Percentiles rank a stretch among this genome's conserved stretches.
phyloP scores from a whole-genome alignment of 1,140 invertebrate species.

The Aphaenogaster floridana region DNA sequence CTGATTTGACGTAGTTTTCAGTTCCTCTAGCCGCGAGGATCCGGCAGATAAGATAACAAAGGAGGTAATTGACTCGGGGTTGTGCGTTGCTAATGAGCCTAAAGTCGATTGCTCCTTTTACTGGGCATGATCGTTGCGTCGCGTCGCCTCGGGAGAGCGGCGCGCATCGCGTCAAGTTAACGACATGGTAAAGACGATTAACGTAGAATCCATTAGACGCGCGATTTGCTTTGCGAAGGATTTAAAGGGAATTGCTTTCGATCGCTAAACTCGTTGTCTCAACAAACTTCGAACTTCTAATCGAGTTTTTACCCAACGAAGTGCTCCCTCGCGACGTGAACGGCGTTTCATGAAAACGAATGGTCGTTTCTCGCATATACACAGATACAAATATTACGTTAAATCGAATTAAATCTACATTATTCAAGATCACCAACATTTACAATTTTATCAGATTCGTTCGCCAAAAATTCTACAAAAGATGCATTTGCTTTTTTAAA shows the following conservation, averaged over 20 bases:
- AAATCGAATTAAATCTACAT: background rate
- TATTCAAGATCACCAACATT: background rate
- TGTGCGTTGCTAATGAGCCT: conserved; percentile 70
- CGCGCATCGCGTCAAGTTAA: conserved; percentile 51
- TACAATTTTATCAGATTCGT: background rate
- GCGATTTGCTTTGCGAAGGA: conserved; percentile 60
- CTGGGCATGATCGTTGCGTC: conserved; percentile 17
- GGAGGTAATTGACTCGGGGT: conserved; percentile 64
- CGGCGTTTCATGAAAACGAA: conserved; percentile 31
- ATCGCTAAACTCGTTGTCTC: conserved; percentile 61
- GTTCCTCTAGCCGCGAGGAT: conserved; percentile 47
- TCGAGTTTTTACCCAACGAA: conserved; percentile 51
- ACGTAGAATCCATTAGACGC: conserved; percentile 64
- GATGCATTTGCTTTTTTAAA: background rate
- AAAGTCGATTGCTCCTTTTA: conserved; percentile 60
- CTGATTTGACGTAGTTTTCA: conserved; percentile 38
- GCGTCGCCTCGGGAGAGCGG: conserved; percentile 39
- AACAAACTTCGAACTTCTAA: conserved; percentile 61
- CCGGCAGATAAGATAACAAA: conserved; percentile 65
- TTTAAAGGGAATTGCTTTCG: conserved; percentile 59
- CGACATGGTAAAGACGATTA: conserved; percentile 62
- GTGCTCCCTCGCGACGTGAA: conserved; percentile 8
- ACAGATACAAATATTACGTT: background rate
- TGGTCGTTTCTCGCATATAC: background rate
- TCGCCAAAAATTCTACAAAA: conserved; percentile 10